A percentile compares a stretch with the other conserved stretches of the same genome.
phyloP scores from a whole-genome alignment of 2,888 invertebrate genomes.

The Morinoia aosen region DNA sequence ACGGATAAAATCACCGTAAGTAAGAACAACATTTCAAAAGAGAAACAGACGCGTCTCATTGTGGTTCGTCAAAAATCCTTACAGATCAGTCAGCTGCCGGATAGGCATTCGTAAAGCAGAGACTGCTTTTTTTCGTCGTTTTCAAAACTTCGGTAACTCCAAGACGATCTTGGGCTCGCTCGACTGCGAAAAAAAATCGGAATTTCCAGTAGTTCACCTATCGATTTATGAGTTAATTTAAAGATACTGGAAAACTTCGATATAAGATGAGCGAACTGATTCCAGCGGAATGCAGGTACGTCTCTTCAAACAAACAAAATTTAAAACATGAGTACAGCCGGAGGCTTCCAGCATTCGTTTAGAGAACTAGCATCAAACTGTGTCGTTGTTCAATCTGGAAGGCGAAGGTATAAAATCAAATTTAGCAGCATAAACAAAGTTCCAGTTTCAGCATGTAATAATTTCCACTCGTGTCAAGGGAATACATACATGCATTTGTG shows the following conservation, averaged over 20 bases:
- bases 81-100: not conserved
- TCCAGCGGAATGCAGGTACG: not conserved
- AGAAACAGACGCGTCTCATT: not conserved
- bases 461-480: not conserved
- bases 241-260: not conserved
- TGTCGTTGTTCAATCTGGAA: slow-evolving; percentile 1
- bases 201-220: not conserved
- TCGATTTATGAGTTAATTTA: not conserved
- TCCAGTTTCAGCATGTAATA: not conserved
- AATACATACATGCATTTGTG: not conserved
- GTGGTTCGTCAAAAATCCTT: not conserved
- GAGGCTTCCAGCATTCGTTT: not conserved
- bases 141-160: not conserved
- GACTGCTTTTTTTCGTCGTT: not conserved
- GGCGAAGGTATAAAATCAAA: not conserved
- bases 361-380: not conserved
- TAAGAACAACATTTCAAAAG: not conserved
- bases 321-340: not conserved
- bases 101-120: not conserved
- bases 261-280: not conserved
- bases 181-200: not conserved
- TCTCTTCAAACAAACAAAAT: not conserved
- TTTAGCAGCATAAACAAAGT: not conserved
- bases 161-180: not conserved
- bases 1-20: not conserved